Evolutionary conservation across 2,888 invertebrate genomes (phyloP), one percentile per base, ranked within the genome.

Genomic region (Caenorhabditis doughertyi): DNA sequence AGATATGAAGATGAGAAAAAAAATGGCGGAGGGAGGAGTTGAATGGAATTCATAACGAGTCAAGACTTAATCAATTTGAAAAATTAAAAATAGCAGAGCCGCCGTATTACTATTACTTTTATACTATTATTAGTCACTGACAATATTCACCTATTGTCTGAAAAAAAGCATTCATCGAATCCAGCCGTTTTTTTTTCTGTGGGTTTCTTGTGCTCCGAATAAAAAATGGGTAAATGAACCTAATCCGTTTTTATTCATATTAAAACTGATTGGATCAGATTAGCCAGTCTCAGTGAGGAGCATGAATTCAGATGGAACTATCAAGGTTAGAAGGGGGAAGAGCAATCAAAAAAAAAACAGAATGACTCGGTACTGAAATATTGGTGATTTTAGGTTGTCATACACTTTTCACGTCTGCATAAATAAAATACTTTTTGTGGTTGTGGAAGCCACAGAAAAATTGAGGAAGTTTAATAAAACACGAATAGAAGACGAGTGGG

Each of bases 401-500:
- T 62, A 70, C 60, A 49, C 67, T 68, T 68, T 68, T 49, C 68
- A 77, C 51, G 77, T 68, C 77, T 77, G 77, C 77, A 77, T 68
- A 77, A 77, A 77, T 77, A 77, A 77, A 77, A 56, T 77, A 77
- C 68, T 51, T 62, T 65, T 71, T 79, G 70, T 65, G 79, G 79
- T 79, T 56, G 81, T 76, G 70, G 81, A 81, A 81, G 76, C 76
- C 76, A 76, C 76, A 49, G 81, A 76, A 76, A 80, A 81, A 81
- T 81, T 81, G 76, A 81, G 81, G 81, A 81, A 81, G 81, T 81
- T 81, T 81, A 81, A 81, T 81, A 81, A 81, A 81, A 81, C 76
- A 76, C 76, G 76, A 76, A 76, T 81, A 76, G 81, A 81, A 76
- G 81, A 71, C 81, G 81, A 81, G 76, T 81, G 77, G 77, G 60